Percentiles rank a stretch among this genome's conserved stretches.
Evolutionary conservation across 1,140 invertebrate species (phyloP).

Genomic region (Augochlora pura): DNA sequence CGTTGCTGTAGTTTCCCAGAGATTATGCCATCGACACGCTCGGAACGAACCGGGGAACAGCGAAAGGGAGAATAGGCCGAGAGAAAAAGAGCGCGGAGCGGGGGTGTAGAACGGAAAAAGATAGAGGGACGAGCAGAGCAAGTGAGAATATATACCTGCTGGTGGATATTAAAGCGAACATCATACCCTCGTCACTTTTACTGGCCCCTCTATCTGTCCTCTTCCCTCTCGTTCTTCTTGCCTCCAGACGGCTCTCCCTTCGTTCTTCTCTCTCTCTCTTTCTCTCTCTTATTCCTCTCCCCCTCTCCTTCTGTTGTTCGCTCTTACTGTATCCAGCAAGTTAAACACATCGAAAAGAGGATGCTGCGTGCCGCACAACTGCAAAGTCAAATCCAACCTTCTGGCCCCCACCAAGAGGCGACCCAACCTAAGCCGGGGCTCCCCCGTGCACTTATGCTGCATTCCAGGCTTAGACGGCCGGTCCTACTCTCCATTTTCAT

Average conservation of each 20-base stretch:
- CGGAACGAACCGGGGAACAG: neutral
- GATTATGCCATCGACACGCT: constrained; percentile 13
- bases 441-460: constrained; percentile 54
- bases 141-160: constrained; percentile 76
- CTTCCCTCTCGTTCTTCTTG: constrained; percentile 28
- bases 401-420: constrained; percentile 1
- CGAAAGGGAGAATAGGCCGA: constrained; percentile 23
- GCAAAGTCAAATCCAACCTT: constrained; percentile 71
- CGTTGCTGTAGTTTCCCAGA: constrained; percentile 38
- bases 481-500: constrained; percentile 54
- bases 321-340: constrained; percentile 37
- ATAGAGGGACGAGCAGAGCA: constrained; percentile 52
- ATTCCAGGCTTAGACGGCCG: constrained; percentile 66
- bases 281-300: neutral
- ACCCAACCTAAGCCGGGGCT: constrained; percentile 51
- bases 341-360: constrained; percentile 56
- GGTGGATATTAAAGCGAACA: constrained; percentile 78
- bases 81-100: constrained; percentile 21
- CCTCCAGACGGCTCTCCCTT: constrained; percentile 18
- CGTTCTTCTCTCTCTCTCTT: neutral
- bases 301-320: constrained; percentile 8
- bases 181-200: constrained; percentile 79
- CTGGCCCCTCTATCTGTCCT: constrained; percentile 58
- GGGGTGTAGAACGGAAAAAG: constrained; percentile 18
- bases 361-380: constrained; percentile 60